These are phyloP conservation scores for Plagodis dolabraria DNA, from an alignment of 2,888 invertebrate species.

Conservation along the genomic window DNA sequence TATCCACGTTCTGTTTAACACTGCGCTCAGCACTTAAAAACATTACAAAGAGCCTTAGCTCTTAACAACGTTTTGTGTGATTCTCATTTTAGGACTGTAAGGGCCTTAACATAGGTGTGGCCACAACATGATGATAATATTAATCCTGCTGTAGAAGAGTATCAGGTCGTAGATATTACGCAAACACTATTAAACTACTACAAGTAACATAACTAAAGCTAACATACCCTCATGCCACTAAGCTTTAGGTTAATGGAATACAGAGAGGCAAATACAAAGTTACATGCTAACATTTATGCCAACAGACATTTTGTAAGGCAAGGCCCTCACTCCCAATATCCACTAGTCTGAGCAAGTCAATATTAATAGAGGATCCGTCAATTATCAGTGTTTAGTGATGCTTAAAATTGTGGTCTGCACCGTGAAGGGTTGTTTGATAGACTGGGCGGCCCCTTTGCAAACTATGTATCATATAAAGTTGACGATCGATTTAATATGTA, in stretches of 20 bases:
- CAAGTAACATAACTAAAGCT: slow-evolving; percentile 15
- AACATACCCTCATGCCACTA: slow-evolving; percentile 12
- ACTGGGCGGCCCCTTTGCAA: slow-evolving; percentile 10
- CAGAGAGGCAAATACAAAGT: slow-evolving; percentile 53
- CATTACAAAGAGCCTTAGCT: no score
- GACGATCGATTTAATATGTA: slow-evolving; percentile 4
- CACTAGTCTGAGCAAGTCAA: slow-evolving; percentile 66
- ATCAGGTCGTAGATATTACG: no score
- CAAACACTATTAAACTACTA: slow-evolving; percentile 51
- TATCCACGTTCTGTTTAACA: no score
- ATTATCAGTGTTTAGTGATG: slow-evolving; percentile 77
- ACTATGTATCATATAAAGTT: slow-evolving; percentile 11
- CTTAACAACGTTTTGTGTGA: no score
- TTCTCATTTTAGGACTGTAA: no score
- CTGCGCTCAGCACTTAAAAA: no score
- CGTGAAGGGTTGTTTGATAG: slow-evolving; percentile 26
- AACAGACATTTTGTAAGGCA: slow-evolving; percentile 21
- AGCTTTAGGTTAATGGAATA: slow-evolving; percentile 25
- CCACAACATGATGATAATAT: no score
- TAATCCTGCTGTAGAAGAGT: no score
- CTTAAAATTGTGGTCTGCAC: slow-evolving; percentile 64
- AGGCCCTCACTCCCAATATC: slow-evolving; percentile 48
- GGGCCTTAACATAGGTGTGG: no score
- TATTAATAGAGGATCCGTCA: slow-evolving; percentile 79
- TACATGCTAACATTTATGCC: slow-evolving; percentile 22